Evolutionary conservation across 2,113 vertebrate genomes (phyloP).

Genomic region (Ptyas mucosa): DNA sequence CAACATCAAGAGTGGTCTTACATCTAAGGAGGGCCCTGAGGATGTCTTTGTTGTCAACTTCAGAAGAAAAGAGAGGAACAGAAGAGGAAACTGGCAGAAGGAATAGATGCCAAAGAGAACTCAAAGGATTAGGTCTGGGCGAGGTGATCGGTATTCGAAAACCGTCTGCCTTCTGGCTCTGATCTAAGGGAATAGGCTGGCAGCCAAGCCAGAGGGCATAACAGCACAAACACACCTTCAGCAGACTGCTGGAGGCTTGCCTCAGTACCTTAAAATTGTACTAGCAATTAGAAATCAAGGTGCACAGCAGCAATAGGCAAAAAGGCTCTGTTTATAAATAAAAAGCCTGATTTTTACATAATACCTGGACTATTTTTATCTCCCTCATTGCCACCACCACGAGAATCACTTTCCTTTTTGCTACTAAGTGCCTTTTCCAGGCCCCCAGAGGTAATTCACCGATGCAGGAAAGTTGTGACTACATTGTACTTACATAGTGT

Average conservation of each 20-base stretch:
- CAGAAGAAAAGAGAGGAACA: constrained; percentile 99
- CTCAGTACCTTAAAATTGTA: constrained; percentile 82
- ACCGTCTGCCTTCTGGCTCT: constrained; percentile 99
- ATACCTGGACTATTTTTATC: constrained; percentile 39
- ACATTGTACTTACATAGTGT: constrained; percentile 70
- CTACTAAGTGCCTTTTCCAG: constrained; percentile 47
- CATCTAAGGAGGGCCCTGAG: constrained; percentile 99
- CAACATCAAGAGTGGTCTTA: constrained; percentile 99
- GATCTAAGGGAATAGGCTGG: constrained; percentile 99
- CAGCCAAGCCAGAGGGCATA: constrained; percentile 99
- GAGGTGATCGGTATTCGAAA: constrained; percentile 99
- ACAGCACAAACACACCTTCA: constrained; percentile 98
- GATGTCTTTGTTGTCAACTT: constrained; percentile 99
- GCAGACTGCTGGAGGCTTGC: constrained; percentile 87
- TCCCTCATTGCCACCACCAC: not conserved
- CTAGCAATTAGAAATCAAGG: constrained; percentile 83
- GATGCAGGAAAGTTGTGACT: constrained; percentile 65
- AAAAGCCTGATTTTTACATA: constrained; percentile 66
- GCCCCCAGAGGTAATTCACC: constrained; percentile 47
- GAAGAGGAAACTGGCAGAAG: constrained; percentile 99
- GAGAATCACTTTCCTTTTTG: constrained; percentile 17
- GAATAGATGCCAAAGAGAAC: constrained; percentile 99
- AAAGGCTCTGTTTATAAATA: constrained; percentile 63
- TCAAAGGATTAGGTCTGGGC: constrained; percentile 99
- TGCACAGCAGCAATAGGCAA: constrained; percentile 63